Conservation (phyloP, 2,113 vertebrate genomes). For the Gorsachius goisagi region DNA sequence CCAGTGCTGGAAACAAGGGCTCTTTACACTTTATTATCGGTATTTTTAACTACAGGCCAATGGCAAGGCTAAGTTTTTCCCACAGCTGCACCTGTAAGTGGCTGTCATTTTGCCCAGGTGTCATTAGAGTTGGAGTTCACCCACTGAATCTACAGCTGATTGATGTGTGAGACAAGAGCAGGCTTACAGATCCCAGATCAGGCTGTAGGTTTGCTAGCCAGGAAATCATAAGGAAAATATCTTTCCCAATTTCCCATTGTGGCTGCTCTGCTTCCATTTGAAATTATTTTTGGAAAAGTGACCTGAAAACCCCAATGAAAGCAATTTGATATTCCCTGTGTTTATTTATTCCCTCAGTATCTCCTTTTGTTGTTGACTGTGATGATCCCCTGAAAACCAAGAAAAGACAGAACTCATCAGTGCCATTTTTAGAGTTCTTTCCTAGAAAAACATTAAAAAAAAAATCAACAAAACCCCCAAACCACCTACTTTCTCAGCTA, state of each 20-base stretch:
- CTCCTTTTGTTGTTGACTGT: background rate
- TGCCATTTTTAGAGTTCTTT: background rate
- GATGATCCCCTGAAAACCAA: background rate
- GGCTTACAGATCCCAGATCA: background rate
- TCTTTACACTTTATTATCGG: background rate
- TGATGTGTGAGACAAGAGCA: background rate
- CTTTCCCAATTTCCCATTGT: background rate
- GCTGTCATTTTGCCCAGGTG: background rate
- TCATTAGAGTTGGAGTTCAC: background rate
- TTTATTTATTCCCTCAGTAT: background rate
- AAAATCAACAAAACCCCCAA: rapidly evolving
- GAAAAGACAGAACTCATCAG: background rate
- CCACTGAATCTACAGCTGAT: background rate
- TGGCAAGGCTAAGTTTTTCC: background rate
- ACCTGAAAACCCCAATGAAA: background rate
- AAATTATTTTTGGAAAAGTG: background rate
- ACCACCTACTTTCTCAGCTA: background rate
- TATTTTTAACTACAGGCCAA: background rate
- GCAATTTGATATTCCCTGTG: background rate
- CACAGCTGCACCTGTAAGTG: background rate
- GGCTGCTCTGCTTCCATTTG: background rate
- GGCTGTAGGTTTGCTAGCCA: background rate
- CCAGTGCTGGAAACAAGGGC: background rate
- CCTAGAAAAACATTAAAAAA: background rate
- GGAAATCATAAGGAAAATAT: background rate